Base-by-base conservation (phyloP, 2,113 vertebrate genomes). In the Gallinago paraguaiae region DNA sequence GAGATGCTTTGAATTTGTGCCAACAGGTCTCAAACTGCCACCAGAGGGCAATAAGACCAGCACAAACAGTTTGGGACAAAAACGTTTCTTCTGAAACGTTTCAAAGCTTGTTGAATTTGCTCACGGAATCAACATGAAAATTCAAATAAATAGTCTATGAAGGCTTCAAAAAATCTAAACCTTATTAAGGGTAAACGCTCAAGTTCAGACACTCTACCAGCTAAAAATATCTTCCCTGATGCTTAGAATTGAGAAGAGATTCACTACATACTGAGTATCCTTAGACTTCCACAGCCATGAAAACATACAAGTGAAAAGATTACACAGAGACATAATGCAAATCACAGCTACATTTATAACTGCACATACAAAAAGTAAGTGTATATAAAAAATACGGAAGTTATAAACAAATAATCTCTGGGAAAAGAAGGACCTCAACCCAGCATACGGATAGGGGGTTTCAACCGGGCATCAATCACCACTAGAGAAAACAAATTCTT, bases 41-140 rank as follows among this genome's bases (percentile, higher is more conserved):
- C 79, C 82, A 97, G 94, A 90, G 92, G 93, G 83, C 93, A 95
- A 71, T 23, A 50, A 3, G 25, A 67, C 3, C 59, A 70, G 28
- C 37, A 90, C 56, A 67, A 92, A 79, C 8, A 53, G 9, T 18
- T 37, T 10, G 11, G 41, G 45, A 69, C 13, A 43, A 43, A 65
- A 88, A 48, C 4, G 0, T 51, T 71, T 67, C 51, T 78, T 41
- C 31, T 11, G 6, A 72, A 69, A 5, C 0, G 11, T 63, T 86
- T 74, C 54, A 50, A 82, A 83, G 64, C n/a, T 35, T 16, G 13
- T 8, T 6, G 4, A 86, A 85, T 46, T 20, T 61, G 33, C 28
- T 57, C 54, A 82, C 3, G 9, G 46, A 81, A 74, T 14, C 35
- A 57, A 63, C 0, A 2, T 17, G 70, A 76, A 33, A 65, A 86